Evolutionary conservation across 2,113 vertebrate genomes (phyloP), one percentile per base, ranked within the genome.

Genomic region (Myotis brandtii): DNA sequence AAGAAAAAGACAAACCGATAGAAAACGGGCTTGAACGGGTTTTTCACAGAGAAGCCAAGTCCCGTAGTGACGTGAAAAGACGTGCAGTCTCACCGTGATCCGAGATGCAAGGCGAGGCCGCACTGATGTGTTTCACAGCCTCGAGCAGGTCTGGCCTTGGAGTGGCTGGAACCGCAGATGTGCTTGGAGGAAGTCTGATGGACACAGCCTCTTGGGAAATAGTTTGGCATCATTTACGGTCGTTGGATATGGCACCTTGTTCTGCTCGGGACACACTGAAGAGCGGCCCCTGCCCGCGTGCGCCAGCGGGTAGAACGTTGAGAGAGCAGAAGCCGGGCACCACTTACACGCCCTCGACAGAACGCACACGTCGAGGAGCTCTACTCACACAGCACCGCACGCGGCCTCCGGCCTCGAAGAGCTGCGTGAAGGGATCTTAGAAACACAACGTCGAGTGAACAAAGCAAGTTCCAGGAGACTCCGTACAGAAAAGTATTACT

Each of bases 351-450:
- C 9, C 40, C 50, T 23, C 6, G 0, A 5, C 3, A 34, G 62
- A 8, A 13, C 0, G 37, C 67, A 12, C n/a, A 4, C 0, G 0
- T 0, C 0, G 2, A 5, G 2, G 50, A 23, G 25, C 43, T 5
- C 11, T 8, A 0, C 23, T n/a, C 5, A 3, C 0, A 16, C 0
- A 34, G 77, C 48, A 0, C 3, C 0, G 2, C 59, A 66, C 48
- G 2, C 0, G 10, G 46, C 0, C 77, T 17, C 34, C 34, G 43
- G 77, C 46, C 40, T 12, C 76, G 4, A 8, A 37, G 30, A 18
- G 3, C 86, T 46, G 0, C 5, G 0, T 13, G 59, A 4, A 30
- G 23, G 43, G 4, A 37, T 12, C 77, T 59, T 9, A 25, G 86
- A 21, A 43, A 25, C 14, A 2, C 30, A 1, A 0, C 2, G 20